Base-by-base conservation (phyloP, 1,140 invertebrate genomes). In the Drosophila yakuba region DNA sequence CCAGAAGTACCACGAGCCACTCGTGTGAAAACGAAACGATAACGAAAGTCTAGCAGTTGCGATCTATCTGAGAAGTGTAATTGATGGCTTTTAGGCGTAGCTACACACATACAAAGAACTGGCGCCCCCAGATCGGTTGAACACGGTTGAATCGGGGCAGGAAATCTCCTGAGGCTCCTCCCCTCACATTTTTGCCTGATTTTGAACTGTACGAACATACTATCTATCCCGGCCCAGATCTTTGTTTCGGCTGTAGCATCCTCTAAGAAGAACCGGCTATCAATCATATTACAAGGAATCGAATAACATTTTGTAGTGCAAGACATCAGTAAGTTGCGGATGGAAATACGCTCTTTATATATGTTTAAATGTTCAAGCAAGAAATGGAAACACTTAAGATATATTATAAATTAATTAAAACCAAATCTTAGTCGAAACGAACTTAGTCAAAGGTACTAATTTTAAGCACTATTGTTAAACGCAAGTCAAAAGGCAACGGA, bases 401-500 rank as follows among this genome's bases (percentile, higher is more conserved):
- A 78, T 76, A 82, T 75, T 71, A 60, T 69, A 83, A 79, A 86
- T 72, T 61, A 73, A 78, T 74, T 74, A 64, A 55, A 79, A 73
- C 78, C 41, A 74, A 88, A 75, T 73, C 79, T 86, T 88, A 88
- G 82, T 82, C 83, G 47, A 86, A 86, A 84, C 45, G 20, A 83
- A 88, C 79, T 72, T 85, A 88, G 83, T 88, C 78, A 86, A 88
- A 79, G 61, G 79, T 89, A 86, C 59, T 85, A 83, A 89, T 83
- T 89, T 80, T 77, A 83, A 80, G 83, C 75, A 80, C 80, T 80
- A 63, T 89, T 80, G 84, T 89, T 80, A 66, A 89, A 89, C 63
- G 76, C 68, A 71, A 71, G 64, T 71, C 64, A 58, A 71, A 71
- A 20, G 64, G 68, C 45, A 68, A 63, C 8, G 48, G 71, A 59